Conservation (phyloP, 2,113 vertebrate species). For the Dicrurus megarhynchus region DNA sequence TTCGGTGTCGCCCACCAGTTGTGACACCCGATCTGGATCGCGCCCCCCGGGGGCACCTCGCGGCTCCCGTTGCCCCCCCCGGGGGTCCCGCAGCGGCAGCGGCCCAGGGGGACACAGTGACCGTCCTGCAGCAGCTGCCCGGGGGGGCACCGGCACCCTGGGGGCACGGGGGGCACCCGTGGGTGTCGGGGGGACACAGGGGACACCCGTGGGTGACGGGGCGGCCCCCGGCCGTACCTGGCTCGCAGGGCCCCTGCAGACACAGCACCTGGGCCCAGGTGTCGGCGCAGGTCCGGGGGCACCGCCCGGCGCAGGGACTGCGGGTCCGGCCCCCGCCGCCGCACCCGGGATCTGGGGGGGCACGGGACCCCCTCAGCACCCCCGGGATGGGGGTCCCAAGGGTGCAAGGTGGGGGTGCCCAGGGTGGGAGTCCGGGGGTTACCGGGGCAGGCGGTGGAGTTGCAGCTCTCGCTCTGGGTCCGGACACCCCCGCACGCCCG, state of each 20-base stretch:
- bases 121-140: background rate
- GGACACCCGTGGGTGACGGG: background rate
- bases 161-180: background rate
- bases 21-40: background rate
- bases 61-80: background rate
- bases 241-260: background rate
- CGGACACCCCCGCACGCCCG: slow-evolving; percentile 65
- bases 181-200: background rate
- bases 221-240: background rate
- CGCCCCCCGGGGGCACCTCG: background rate
- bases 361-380: background rate
- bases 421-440: background rate
- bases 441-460: slow-evolving; percentile 84
- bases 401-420: background rate
- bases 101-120: background rate
- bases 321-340: background rate
- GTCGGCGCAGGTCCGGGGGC: background rate
- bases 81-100: background rate
- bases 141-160: background rate
- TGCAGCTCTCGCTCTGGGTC: slow-evolving; percentile 87
- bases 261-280: background rate
- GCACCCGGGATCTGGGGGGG: background rate
- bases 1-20: background rate
- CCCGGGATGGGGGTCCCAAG: background rate
- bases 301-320: background rate